A percentile compares a stretch with the other conserved stretches of the same genome.
Evolutionary conservation across 35 echinoderm and acorn worm species (phyloP).

Genomic region (Lytechinus pictus): DNA sequence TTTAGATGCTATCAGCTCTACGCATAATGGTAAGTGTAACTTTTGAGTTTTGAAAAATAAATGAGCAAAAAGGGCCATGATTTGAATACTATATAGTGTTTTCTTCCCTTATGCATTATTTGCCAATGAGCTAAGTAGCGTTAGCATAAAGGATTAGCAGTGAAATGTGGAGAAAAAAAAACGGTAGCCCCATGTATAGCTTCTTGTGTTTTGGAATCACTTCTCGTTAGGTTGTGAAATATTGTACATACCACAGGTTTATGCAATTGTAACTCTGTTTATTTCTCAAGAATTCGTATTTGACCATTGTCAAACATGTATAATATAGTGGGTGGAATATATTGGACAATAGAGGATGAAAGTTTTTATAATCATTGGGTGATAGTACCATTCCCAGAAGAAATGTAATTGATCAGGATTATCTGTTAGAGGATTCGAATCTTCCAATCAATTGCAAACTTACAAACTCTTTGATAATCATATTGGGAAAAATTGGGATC

Average conservation of each 20-base stretch:
- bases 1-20: background rate
- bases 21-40: background rate
- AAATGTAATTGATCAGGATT: too few relatives aligned
- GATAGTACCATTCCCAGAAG: too few relatives aligned
- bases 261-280: background rate
- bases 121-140: background rate
- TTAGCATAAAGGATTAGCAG: background rate
- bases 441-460: too few relatives aligned
- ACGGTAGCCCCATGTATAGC: background rate
- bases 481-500: too few relatives aligned
- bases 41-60: background rate
- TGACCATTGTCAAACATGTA: background rate
- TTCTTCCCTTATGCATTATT: background rate
- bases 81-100: background rate
- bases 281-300: background rate
- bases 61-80: background rate
- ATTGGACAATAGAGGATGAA: background rate
- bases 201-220: background rate
- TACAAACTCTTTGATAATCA: too few relatives aligned
- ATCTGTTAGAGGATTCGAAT: too few relatives aligned
- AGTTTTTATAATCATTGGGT: too few relatives aligned
- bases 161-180: background rate
- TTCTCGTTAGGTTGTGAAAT: background rate
- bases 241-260: background rate
- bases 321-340: background rate